Evolutionary conservation across 2,888 invertebrate species (phyloP).

Genomic region (Hedychridium roseum): DNA sequence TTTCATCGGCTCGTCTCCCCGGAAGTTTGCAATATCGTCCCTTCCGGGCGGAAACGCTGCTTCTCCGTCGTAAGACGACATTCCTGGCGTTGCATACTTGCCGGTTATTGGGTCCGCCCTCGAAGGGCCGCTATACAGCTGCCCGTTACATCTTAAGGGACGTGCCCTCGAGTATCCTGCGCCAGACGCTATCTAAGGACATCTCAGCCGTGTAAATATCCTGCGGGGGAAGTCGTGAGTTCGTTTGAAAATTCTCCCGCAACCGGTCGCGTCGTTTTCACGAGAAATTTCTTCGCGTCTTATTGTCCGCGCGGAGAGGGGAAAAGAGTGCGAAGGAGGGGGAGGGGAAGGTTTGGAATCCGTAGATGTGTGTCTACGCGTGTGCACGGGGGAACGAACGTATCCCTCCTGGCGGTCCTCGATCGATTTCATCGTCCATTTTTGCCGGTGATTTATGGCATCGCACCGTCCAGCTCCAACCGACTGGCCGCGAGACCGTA

Average conservation of each 20-base stretch:
- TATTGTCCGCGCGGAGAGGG: conserved; percentile 11
- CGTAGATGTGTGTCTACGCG: conserved; percentile 8
- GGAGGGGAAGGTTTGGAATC: no score
- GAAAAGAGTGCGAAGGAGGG: conserved; percentile 11
- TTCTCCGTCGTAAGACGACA: no score
- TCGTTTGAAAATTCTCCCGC: conserved; percentile 49
- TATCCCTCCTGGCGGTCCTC: conserved; percentile 2
- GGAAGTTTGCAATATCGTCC: no score
- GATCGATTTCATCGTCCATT: conserved; percentile 22
- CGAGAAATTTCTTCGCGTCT: conserved; percentile 50
- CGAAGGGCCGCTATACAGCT: no score
- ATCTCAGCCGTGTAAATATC: conserved; percentile 30
- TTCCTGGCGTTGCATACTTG: no score
- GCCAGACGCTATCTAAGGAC: conserved; percentile 29
- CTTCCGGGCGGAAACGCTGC: no score
- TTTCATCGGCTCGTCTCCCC: no score
- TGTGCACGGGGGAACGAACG: background rate
- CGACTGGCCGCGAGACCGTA: no score
- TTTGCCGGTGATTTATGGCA: conserved; percentile 24
- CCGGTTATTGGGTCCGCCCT: no score
- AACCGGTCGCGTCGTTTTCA: conserved; percentile 47
- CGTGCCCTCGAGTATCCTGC: no score
- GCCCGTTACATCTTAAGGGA: no score
- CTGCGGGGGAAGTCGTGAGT: conserved; percentile 47
- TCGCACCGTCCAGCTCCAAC: conserved; percentile 21